phyloP scores from a whole-genome alignment of 2,797 vertebrate species.

The Eulemur rubriventer region DNA sequence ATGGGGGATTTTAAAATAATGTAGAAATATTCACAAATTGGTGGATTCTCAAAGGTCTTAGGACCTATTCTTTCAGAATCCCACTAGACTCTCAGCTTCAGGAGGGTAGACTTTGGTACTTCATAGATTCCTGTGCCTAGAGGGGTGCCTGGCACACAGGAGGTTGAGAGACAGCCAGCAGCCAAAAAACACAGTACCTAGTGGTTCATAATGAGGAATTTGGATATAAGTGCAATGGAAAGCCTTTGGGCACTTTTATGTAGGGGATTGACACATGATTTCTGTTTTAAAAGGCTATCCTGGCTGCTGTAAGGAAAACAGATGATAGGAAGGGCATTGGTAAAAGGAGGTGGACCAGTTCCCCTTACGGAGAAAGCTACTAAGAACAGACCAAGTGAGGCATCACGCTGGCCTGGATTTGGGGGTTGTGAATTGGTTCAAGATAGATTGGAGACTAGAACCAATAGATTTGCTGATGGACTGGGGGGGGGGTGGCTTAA shows the following conservation, averaged over 20 bases:
- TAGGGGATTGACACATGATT: not conserved
- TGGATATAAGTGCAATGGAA: not conserved
- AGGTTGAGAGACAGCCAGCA: not conserved
- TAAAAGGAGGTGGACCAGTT: not conserved
- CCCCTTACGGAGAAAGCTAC: not conserved
- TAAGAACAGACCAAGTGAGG: not conserved
- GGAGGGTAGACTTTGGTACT: not conserved
- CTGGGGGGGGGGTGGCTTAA: not conserved
- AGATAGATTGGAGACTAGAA: not conserved
- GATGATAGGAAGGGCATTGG: not conserved
- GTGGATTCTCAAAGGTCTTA: not conserved
- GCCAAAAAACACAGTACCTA: too few species aligned
- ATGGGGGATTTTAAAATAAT: not conserved
- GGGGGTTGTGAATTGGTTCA: not conserved
- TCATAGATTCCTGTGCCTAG: not conserved
- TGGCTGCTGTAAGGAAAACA: not conserved
- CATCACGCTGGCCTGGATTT: not conserved
- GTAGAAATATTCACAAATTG: not conserved
- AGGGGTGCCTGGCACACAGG: not conserved
- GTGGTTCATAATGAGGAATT: not conserved
- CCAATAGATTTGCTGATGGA: not conserved
- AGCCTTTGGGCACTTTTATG: not conserved
- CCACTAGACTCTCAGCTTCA: not conserved
- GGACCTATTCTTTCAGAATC: not conserved
- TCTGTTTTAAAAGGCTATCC: conserved; percentile 13